phyloP scores from a whole-genome alignment of 2,113 vertebrate species.

The Nematolebias whitei region DNA sequence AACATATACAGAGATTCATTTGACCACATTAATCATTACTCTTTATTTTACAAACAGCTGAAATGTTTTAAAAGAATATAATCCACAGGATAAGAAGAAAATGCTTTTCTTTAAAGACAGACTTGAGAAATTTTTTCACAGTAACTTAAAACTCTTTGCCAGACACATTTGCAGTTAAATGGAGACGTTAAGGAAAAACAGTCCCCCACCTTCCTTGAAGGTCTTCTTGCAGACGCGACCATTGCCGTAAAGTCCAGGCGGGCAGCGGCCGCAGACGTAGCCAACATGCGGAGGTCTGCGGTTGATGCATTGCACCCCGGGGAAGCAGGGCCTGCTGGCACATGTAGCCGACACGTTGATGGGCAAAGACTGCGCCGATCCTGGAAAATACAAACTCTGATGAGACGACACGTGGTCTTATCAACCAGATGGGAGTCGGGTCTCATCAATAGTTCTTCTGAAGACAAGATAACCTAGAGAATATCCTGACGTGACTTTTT shows the following conservation, averaged over 20 bases:
- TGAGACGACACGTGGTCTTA: too few relatives aligned
- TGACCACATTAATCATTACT: neutral
- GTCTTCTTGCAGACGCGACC: slow-evolving; percentile 75
- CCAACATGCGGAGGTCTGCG: slow-evolving; percentile 73
- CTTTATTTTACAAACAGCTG: neutral
- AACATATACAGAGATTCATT: neutral
- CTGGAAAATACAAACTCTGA: slow-evolving; percentile 13
- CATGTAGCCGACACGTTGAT: slow-evolving; percentile 63
- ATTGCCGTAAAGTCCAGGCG: slow-evolving; percentile 77
- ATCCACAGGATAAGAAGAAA: too few relatives aligned
- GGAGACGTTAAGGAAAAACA: too few relatives aligned
- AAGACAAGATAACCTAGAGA: too few relatives aligned
- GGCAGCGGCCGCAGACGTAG: slow-evolving; percentile 80
- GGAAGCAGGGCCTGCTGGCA: slow-evolving; percentile 81
- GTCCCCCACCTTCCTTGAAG: slow-evolving; percentile 56
- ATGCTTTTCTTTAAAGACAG: too few relatives aligned
- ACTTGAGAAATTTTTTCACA: too few relatives aligned
- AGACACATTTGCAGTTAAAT: too few relatives aligned
- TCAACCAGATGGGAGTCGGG: too few relatives aligned
- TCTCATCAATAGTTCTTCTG: too few relatives aligned
- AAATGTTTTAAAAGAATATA: neutral
- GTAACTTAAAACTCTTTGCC: too few relatives aligned
- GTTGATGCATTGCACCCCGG: slow-evolving; percentile 80
- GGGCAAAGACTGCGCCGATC: slow-evolving; percentile 2
- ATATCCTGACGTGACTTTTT: too few relatives aligned